Base-by-base conservation (phyloP, 2,888 invertebrate species). In the Elmis aenea region DNA sequence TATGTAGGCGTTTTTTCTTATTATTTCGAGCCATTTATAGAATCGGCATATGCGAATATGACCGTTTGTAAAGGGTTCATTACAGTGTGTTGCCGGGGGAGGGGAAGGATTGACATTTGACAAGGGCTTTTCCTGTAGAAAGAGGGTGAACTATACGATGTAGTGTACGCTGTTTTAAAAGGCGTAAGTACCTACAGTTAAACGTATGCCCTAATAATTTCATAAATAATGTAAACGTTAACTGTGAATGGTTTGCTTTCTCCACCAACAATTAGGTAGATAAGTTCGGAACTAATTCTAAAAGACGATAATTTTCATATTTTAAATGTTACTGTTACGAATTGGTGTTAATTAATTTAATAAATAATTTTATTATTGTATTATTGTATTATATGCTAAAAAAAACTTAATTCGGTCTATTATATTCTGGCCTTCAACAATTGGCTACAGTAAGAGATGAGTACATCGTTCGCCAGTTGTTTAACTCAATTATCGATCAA, bases 401-500 rank as follows among this genome's bases (percentile, higher is more conserved):
- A n/a, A n/a, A n/a, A n/a, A n/a, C n/a, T n/a, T n/a, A n/a, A n/a
- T n/a, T n/a, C n/a, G n/a, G n/a, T n/a, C n/a, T n/a, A n/a, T n/a
- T n/a, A n/a, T 42, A 31, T 42, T 34, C 38, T 38, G 24, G 31
- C 32, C 28, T 37, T 38, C 38, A 23, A 26, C 31, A 38, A 33
- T 33, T 33, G 26, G 42, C 33, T 36, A 28, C 52, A 52, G 52
- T 48, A 54, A 58, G 52, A 58, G 60, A 59, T 61, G 61, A 63
- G 61, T 57, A 62, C 59, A 61, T 61, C 61, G 62, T 66, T 64
- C 62, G 62, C 59, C 64, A 65, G 67, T 66, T 66, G 66, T 64
- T 66, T 64, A 66, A 67, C 65, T 67, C 64, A 67, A 68, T 68
- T 68, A 68, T 68, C 66, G 68, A 68, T 68, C 64, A 68, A 68